These are phyloP conservation scores for Montipora foliosa DNA, from an alignment of 64 coral and sea anemone genomes.

Conservation along the genomic window DNA sequence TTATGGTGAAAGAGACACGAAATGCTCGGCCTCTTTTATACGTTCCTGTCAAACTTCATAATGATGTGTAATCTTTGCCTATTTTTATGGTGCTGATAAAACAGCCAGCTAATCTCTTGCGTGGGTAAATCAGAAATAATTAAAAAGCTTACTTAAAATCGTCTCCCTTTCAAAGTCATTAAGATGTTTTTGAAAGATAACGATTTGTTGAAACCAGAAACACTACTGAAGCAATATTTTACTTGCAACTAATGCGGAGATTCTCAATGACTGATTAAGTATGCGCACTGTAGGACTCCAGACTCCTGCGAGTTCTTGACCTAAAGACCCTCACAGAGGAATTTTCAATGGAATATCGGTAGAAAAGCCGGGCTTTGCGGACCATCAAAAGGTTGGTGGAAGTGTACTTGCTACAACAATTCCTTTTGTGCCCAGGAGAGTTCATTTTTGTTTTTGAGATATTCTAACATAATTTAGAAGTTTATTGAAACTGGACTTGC, in stretches of 20 bases:
- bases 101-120: not conserved
- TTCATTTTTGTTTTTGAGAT: not conserved
- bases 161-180: not conserved
- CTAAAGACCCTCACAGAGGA: not conserved
- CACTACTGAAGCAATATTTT: not conserved
- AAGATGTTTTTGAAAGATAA: not conserved
- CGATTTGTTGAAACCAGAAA: not conserved
- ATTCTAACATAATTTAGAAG: not conserved
- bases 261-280: not conserved
- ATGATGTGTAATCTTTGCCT: constrained; percentile 11
- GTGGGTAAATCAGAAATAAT: constrained; percentile 19
- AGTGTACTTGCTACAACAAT: too few species aligned
- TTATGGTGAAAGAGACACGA: not conserved
- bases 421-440: not conserved
- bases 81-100: constrained; percentile 1
- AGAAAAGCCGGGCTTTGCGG: not conserved
- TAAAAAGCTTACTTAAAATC: not conserved
- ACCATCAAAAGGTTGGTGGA: too few species aligned
- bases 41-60: not conserved
- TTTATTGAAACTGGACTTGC: not conserved
- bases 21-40: not conserved
- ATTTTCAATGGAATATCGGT: not conserved
- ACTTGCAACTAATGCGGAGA: not conserved
- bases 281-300: not conserved
- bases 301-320: not conserved